A percentile compares a stretch with the other conserved stretches of the same genome.
These are phyloP conservation scores for Bombus huntii DNA, from an alignment of 1,140 invertebrate species.

Conservation along the genomic window DNA sequence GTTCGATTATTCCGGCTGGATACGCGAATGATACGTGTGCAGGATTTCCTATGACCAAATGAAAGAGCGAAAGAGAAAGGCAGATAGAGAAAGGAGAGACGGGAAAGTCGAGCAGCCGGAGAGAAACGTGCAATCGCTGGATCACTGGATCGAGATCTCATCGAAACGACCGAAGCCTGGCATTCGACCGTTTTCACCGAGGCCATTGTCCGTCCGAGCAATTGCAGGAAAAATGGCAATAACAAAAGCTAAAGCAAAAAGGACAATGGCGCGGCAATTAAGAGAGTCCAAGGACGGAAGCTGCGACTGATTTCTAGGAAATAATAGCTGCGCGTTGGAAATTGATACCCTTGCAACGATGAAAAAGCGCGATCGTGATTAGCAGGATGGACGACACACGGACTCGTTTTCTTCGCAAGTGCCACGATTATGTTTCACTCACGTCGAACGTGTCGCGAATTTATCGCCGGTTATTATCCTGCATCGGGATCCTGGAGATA, in stretches of 20 bases:
- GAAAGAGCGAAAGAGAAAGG: not conserved
- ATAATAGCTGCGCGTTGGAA: not conserved
- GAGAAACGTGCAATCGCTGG: slow-evolving; percentile 30
- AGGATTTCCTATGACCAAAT: slow-evolving; percentile 53
- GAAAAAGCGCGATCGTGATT: not conserved
- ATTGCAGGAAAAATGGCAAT: slow-evolving; percentile 39
- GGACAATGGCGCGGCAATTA: slow-evolving; percentile 28
- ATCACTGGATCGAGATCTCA: slow-evolving; percentile 23
- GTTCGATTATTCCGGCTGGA: slow-evolving; percentile 71
- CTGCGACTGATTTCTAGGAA: not conserved
- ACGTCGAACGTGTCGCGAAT: slow-evolving; percentile 12
- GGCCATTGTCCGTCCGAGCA: slow-evolving; percentile 13
- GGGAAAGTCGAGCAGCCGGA: slow-evolving; percentile 4
- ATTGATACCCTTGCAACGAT: not conserved
- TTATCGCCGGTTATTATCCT: not conserved
- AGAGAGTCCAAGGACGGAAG: not conserved
- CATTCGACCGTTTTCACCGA: slow-evolving; percentile 6
- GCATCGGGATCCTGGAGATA: not conserved
- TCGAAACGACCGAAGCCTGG: not conserved
- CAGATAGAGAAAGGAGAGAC: not conserved
- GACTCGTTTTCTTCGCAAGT: not conserved
- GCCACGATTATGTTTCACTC: not conserved
- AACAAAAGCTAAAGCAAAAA: slow-evolving; percentile 34
- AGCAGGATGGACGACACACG: not conserved
- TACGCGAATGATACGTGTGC: slow-evolving; percentile 66